A percentile compares a stretch with the other conserved stretches of the same genome.
These are phyloP conservation scores for Dryoscopus gambensis DNA, from an alignment of 2,113 vertebrate genomes.

Conservation along the genomic window DNA sequence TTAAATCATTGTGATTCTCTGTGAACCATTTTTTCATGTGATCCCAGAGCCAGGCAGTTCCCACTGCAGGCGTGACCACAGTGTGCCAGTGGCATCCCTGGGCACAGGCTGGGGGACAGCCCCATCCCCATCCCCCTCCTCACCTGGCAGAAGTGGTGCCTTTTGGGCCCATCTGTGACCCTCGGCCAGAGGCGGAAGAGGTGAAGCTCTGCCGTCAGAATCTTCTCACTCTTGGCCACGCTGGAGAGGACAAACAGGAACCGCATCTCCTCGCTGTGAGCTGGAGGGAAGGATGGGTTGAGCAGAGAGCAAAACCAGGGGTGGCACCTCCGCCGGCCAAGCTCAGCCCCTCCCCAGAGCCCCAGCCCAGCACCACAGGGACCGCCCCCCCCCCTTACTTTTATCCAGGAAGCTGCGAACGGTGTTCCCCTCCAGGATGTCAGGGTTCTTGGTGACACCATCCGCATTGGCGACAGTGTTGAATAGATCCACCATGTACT, in stretches of 20 bases:
- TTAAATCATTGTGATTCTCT: background rate
- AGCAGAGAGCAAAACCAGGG: background rate
- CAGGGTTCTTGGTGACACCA: conserved; percentile 85
- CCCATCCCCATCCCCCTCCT: background rate
- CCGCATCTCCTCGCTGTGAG: conserved; percentile 75
- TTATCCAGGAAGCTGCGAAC: conserved; percentile 90
- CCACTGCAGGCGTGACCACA: background rate
- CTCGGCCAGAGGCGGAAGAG: conserved; percentile 83
- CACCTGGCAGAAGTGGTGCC: conserved; percentile 87
- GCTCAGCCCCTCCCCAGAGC: background rate
- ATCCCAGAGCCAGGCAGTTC: accelerated
- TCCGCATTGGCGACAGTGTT: conserved; percentile 84
- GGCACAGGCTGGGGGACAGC: background rate
- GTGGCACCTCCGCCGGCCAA: accelerated
- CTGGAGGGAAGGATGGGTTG: conserved; percentile 35
- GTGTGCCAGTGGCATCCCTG: background rate
- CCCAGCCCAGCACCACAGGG: accelerated
- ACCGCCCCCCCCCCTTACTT: conserved; percentile 70
- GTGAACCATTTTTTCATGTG: background rate
- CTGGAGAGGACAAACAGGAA: conserved; percentile 83
- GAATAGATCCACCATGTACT: conserved; percentile 92
- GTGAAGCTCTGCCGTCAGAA: conserved; percentile 86
- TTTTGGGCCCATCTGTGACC: conserved; percentile 6
- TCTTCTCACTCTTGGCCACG: conserved; percentile 80
- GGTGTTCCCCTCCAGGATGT: conserved; percentile 84